Percentiles rank a stretch among this genome's conserved stretches.
These are phyloP conservation scores for Indri indri DNA, from an alignment of 2,113 vertebrate genomes.

Conservation along the genomic window DNA sequence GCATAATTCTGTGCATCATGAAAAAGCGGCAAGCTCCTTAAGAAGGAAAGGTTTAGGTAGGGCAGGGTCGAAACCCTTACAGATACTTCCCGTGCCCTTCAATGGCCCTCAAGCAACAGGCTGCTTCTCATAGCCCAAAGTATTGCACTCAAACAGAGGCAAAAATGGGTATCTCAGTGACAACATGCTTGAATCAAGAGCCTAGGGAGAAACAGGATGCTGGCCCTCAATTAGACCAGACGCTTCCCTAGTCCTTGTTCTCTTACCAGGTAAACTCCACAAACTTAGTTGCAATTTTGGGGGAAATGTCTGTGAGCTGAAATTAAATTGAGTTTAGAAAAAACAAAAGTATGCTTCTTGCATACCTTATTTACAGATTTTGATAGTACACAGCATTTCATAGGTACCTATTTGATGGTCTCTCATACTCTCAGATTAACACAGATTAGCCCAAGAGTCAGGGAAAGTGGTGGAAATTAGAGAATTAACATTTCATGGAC, in stretches of 20 bases:
- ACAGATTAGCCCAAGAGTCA: not conserved
- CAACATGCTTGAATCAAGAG: not conserved
- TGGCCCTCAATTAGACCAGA: no score
- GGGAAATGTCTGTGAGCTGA: not conserved
- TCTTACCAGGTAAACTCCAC: not conserved
- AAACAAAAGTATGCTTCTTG: not conserved
- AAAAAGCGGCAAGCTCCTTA: not conserved
- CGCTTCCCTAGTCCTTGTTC: not conserved
- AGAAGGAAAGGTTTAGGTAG: not conserved
- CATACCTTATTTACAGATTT: not conserved
- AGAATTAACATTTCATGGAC: not conserved
- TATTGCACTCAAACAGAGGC: not conserved
- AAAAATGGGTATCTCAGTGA: not conserved
- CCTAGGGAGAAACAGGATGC: not conserved
- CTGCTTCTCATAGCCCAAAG: not conserved
- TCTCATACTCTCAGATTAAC: not conserved
- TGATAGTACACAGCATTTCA: not conserved
- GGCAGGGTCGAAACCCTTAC: no score
- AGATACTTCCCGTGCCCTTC: rapidly evolving
- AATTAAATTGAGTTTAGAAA: not conserved
- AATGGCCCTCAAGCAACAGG: not conserved
- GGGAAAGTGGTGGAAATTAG: not conserved
- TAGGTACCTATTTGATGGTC: no score
- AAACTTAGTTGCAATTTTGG: not conserved
- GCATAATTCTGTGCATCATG: not conserved